A percentile compares a stretch with the other conserved stretches of the same genome.
Conservation (phyloP, 2,888 invertebrate genomes). For the Dasysyrphus albostriatus region DNA sequence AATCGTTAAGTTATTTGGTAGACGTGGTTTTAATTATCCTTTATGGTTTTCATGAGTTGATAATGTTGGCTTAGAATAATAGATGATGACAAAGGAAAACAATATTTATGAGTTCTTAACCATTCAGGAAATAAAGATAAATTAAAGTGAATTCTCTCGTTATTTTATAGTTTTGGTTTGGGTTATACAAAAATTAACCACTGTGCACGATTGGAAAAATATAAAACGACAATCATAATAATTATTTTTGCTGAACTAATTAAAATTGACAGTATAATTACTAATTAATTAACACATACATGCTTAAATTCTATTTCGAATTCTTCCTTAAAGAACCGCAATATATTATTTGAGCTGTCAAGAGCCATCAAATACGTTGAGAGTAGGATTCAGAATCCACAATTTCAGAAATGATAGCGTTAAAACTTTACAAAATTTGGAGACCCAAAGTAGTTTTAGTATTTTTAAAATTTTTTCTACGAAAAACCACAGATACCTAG, state of each 20-base stretch:
- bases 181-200: not conserved
- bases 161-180: not conserved
- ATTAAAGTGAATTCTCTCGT: not conserved
- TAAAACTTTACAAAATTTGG: too few species aligned
- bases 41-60: conserved; percentile 43
- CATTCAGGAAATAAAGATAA: not conserved
- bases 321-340: too few species aligned
- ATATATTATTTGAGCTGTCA: too few species aligned
- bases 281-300: too few species aligned
- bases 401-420: too few species aligned
- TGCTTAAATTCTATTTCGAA: too few species aligned
- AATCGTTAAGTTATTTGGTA: conserved; percentile 64
- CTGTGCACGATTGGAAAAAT: not conserved
- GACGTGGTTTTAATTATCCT: conserved; percentile 54
- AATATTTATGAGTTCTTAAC: conserved; percentile 9
- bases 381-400: too few species aligned
- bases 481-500: too few species aligned
- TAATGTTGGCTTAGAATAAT: conserved; percentile 44
- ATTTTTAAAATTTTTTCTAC: too few species aligned
- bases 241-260: not conserved
- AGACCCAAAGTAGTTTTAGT: too few species aligned
- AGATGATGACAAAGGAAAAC: conserved; percentile 6
- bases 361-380: too few species aligned
- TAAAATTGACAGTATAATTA: not conserved
- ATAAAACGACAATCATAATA: not conserved